These are phyloP conservation scores for Calliphora vicina DNA, from an alignment of 1,140 invertebrate genomes.

Conservation along the genomic window DNA sequence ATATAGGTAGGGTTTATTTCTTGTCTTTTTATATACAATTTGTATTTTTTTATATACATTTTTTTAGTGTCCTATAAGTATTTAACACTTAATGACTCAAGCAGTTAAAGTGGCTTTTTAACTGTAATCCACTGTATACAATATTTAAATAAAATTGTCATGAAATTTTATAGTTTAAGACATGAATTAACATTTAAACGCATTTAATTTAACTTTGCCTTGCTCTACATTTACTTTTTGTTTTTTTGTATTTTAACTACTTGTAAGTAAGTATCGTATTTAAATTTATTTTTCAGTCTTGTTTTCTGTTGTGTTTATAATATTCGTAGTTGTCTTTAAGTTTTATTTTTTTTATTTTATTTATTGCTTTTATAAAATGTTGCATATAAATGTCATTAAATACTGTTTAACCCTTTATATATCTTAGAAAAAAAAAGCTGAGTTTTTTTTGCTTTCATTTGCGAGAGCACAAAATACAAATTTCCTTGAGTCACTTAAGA, in stretches of 20 bases:
- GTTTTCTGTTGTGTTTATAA: neutral
- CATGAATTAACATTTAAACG: slow-evolving; percentile 6
- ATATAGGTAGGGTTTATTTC: neutral
- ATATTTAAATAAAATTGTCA: slow-evolving; percentile 13
- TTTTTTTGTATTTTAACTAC: neutral
- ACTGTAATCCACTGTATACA: neutral
- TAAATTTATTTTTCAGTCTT: neutral
- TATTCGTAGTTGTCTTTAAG: neutral
- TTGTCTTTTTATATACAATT: no score
- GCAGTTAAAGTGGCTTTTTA: neutral
- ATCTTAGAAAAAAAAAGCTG: neutral
- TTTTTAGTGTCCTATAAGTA: neutral
- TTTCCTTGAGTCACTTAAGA: neutral
- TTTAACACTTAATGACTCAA: slow-evolving; percentile 8
- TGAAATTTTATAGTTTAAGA: neutral
- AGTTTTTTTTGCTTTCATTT: neutral
- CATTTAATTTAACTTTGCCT: neutral
- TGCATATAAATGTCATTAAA: neutral
- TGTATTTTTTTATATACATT: neutral
- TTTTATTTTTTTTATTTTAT: neutral
- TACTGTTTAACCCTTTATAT: neutral
- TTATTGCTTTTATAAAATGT: neutral
- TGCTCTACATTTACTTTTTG: neutral
- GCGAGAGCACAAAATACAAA: neutral
- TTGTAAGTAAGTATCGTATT: neutral